Evolutionary conservation across 2,888 invertebrate species (phyloP), one percentile per base, ranked within the genome.

Genomic region (Adelphocoris suturalis): DNA sequence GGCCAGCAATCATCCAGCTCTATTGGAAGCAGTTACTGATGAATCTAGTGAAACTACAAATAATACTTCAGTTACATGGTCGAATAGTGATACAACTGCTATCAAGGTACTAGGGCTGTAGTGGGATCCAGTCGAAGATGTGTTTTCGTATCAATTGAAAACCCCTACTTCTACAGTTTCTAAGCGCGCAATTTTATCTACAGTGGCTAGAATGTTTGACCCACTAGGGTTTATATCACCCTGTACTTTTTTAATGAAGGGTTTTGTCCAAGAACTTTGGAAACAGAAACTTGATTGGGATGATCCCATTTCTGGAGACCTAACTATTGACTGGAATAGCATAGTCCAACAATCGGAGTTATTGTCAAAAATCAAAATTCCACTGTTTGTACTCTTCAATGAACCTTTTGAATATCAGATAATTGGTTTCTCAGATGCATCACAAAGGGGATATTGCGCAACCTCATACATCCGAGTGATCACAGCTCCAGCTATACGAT

Each of bases 401-500:
- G 16, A 76, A 76, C 76, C 28, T 37, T 28, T 16, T 46, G 37
- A 76, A 46, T 76, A 76, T n/a, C 76, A 76, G 28, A 76, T 68
- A 7, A 13, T 61, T 19, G 86, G 86, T 7, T 86, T 86, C 46
- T 16, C 68, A n/a, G 86, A 86, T 75, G 86, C 86, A 7, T 86
- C 86, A 0, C n/a, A 27, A 75, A 75, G 27, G 37, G 46, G 37
- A 4, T 76, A 28, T 16, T 76, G 76, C 3, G 76, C 76, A 14
- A 28, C 76, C 14, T 16, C 27, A 37, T 76, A 76, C 28, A 28
- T 76, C 12, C 13, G 76, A 46, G 46, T 76, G 5, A 76, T 76
- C 76, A 28, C 28, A 16, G 28, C 37, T 4, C n/a, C 0, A 16
- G 46, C 27, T 13, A 46, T 12, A 14, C 12, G 12, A 28, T 28